Base-by-base conservation (phyloP, 92 coral and sea anemone genomes). In the Phymanthus crucifer region DNA sequence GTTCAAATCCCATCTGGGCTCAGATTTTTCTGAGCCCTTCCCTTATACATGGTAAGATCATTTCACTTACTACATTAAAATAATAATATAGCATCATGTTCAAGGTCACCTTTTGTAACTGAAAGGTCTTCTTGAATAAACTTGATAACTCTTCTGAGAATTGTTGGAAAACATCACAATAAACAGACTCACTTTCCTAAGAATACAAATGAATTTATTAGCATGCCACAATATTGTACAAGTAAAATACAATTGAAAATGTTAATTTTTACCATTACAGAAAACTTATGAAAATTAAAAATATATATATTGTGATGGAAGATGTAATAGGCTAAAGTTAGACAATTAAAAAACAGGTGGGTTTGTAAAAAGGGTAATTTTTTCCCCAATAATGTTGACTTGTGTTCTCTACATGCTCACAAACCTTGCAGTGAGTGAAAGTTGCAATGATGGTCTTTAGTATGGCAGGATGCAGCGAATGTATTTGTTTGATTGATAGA, bases 351-450 rank as follows among this genome's bases (percentile, higher is more conserved):
- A n/a, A n/a, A n/a, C n/a, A n/a, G n/a, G n/a, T n/a, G n/a, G n/a
- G n/a, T n/a, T n/a, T n/a, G n/a, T n/a, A n/a, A n/a, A n/a, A n/a
- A n/a, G n/a, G n/a, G n/a, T n/a, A n/a, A n/a, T n/a, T n/a, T n/a
- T n/a, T n/a, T n/a, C n/a, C n/a, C n/a, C n/a, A n/a, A n/a, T n/a
- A n/a, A n/a, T n/a, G n/a, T n/a, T n/a, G n/a, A n/a, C n/a, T n/a
- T n/a, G n/a, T 34, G 46, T 34, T 72, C 46, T 72, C 32, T 34
- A 46, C 31, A 31, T 17, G 1, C n/a, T 13, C 58, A 61, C 83
- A 66, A 46, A 93, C 98, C 97, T 93, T 90, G 86, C 98, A 95
- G 71, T 95, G 98, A 26, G 47, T 78, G 54, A 93, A 95, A 0
- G 97, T 74, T 65, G 88, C 84, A 73, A 78, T 82, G 27, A 93